These are phyloP conservation scores for Plebejus argus DNA, from an alignment of 2,888 invertebrate genomes.

Conservation along the genomic window DNA sequence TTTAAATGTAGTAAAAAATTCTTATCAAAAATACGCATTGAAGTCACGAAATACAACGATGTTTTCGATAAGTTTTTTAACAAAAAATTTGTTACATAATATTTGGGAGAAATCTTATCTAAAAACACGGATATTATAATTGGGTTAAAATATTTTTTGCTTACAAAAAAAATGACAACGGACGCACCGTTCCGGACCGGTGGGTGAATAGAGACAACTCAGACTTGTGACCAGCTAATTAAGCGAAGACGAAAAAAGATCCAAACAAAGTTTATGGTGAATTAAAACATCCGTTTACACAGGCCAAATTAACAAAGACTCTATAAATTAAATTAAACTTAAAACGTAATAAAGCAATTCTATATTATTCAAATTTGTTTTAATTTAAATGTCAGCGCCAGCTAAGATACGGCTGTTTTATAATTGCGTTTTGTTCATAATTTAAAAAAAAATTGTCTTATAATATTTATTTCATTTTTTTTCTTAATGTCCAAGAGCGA, in stretches of 20 bases:
- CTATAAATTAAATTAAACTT: constrained; percentile 31
- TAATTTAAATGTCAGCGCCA: constrained; percentile 1
- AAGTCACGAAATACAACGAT: neutral
- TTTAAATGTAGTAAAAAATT: neutral
- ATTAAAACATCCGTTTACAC: constrained; percentile 59
- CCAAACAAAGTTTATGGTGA: constrained; percentile 55
- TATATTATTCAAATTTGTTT: constrained; percentile 13
- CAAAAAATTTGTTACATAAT: constrained; percentile 14
- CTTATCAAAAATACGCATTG: neutral
- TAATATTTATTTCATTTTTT: neutral
- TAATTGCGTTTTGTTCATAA: neutral
- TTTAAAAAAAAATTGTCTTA: neutral
- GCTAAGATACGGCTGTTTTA: neutral
- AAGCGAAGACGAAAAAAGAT: constrained; percentile 57
- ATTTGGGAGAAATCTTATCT: constrained; percentile 20
- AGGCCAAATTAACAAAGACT: constrained; percentile 46
- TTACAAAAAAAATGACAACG: constrained; percentile 35
- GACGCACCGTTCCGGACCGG: constrained; percentile 53
- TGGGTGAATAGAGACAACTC: constrained; percentile 48
- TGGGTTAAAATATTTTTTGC: constrained; percentile 9
- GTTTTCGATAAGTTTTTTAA: neutral
- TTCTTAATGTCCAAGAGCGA: neutral
- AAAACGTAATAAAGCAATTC: constrained; percentile 3
- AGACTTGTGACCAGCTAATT: constrained; percentile 58
- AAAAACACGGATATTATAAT: constrained; percentile 26